phyloP scores from a whole-genome alignment of 2,888 invertebrate species.

The Andrena chrysosceles region DNA sequence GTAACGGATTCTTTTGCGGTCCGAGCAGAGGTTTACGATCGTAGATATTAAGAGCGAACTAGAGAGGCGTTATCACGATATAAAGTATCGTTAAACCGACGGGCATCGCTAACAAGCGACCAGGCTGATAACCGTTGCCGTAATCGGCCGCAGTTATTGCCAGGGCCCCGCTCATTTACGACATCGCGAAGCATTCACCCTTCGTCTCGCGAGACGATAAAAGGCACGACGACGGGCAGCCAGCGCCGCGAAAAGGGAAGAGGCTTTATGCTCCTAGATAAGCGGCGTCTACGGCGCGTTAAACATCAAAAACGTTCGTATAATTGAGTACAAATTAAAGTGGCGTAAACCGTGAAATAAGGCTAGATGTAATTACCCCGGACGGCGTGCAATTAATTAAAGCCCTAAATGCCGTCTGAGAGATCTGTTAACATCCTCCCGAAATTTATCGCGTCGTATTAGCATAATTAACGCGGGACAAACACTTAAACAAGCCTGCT shows the following conservation, averaged over 20 bases:
- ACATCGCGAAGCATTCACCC: constrained; percentile 28
- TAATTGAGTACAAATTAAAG: constrained; percentile 36
- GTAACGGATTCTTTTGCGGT: constrained; percentile 11
- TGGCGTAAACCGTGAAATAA: constrained; percentile 14
- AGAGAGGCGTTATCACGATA: constrained; percentile 28
- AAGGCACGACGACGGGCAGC: neutral
- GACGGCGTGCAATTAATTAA: constrained; percentile 33
- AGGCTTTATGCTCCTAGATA: constrained; percentile 23
- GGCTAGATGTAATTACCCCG: neutral
- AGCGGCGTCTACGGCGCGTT: neutral
- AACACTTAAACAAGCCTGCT: constrained; percentile 19
- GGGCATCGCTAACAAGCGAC: constrained; percentile 34
- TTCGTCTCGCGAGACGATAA: constrained; percentile 25
- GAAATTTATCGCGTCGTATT: constrained; percentile 30
- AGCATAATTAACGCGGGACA: constrained; percentile 33
- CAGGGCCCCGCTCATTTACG: constrained; percentile 36
- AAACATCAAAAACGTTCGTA: neutral
- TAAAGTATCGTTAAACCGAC: constrained; percentile 41
- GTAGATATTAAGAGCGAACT: constrained; percentile 27
- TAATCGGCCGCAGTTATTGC: constrained; percentile 33
- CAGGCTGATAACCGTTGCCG: constrained; percentile 34
- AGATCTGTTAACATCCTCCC: constrained; percentile 3
- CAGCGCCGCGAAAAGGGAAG: neutral
- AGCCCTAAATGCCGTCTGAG: neutral
- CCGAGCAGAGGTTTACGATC: constrained; percentile 8